Evolutionary conservation across 2,888 invertebrate genomes (phyloP), one percentile per base, ranked within the genome.

Genomic region (Melinaea menophilus): DNA sequence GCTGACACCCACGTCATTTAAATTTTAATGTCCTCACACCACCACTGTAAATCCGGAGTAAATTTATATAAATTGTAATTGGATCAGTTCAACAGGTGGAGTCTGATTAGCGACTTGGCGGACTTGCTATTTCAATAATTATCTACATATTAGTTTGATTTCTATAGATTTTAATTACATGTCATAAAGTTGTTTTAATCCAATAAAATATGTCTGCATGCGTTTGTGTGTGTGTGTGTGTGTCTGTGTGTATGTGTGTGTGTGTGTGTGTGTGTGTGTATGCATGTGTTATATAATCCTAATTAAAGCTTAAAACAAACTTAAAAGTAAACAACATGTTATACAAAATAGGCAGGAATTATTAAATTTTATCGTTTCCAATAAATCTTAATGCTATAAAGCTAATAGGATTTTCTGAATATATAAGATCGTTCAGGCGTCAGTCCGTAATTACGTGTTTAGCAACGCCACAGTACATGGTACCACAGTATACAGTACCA

Each of bases 61-160:
- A 67, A 65, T 56, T 63, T 66, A 57, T 70, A 69, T 74, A 75
- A 74, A 72, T 74, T 65, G 69, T 73, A 73, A 74, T 73, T 73
- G 71, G 73, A 71, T 71, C 71, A 68, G 71, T 69, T 69, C 70
- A 72, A 72, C 73, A 70, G 73, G 71, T 73, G 68, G 66, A 69
- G 72, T 72, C 73, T 74, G 70, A 71, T 74, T 73, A 73, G 59
- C 57, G 56, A 37, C 5, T 34, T 41, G 46, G 31, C 31, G 31
- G 51, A 51, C 9, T 51, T 51, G 7, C 51, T 3, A n/a, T 51
- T 31, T 51, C 22, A 51, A 9, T 41, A 41, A 41, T 41, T 41
- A 41, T 9, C 9, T 11, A 41, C 9, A 41, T 3, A 41, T 41
- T 41, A 41, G 41, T 41, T 9, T 41, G 5, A 41, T 51, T 13